These are phyloP conservation scores for Mesorhabditis belari DNA, from an alignment of 2,888 invertebrate genomes.

Conservation along the genomic window DNA sequence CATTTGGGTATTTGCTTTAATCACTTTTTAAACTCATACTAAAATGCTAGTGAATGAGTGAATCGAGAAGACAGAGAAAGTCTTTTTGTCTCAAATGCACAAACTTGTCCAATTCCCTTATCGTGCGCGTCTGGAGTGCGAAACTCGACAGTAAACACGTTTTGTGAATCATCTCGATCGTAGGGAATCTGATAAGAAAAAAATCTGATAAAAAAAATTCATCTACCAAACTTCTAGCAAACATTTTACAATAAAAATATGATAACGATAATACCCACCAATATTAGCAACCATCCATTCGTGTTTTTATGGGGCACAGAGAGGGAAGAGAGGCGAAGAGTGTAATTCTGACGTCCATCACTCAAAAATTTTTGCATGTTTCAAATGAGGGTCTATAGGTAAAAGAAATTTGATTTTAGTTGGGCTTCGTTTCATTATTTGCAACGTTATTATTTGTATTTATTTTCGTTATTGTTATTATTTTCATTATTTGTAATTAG, in stretches of 20 bases:
- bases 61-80: too few species aligned
- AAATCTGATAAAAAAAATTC: too few species aligned
- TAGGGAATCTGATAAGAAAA: slow-evolving; percentile 31
- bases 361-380: slow-evolving; percentile 3
- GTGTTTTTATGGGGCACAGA: slow-evolving; percentile 36
- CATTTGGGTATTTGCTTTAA: too few species aligned
- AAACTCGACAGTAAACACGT: slow-evolving; percentile 47
- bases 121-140: slow-evolving; percentile 40
- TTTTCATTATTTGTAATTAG: too few species aligned
- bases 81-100: background rate
- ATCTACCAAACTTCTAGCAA: slow-evolving; percentile 6
- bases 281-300: slow-evolving; percentile 40
- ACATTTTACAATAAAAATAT: slow-evolving; percentile 31
- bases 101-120: slow-evolving; percentile 32
- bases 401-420: background rate
- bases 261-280: too few species aligned
- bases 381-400: background rate
- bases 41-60: too few species aligned
- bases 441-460: background rate
- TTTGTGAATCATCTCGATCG: slow-evolving; percentile 45
- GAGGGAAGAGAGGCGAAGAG: slow-evolving; percentile 37
- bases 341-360: slow-evolving; percentile 42
- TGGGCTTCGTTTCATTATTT: background rate
- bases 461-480: background rate
- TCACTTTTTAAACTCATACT: too few species aligned